Evolutionary conservation across 2,113 vertebrate species (phyloP).

Genomic region (Cepphus grylle): DNA sequence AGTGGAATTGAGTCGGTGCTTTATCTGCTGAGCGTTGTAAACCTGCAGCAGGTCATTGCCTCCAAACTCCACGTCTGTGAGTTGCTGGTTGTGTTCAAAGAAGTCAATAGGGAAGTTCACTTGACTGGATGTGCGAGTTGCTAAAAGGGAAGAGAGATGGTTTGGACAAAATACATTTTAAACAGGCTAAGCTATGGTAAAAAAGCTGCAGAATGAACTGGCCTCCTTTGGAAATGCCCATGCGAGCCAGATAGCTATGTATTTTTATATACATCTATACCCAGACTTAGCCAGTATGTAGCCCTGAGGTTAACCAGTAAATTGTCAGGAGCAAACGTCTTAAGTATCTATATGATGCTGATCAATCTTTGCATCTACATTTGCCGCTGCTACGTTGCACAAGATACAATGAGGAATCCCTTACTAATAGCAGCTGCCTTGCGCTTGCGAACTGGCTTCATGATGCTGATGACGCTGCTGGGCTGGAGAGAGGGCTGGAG

Average conservation of each 20-base stretch:
- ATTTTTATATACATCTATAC: neutral
- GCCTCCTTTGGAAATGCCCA: neutral
- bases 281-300: neutral
- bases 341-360: neutral
- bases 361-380: neutral
- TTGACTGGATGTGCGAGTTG: slow-evolving; percentile 91
- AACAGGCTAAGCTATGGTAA: neutral
- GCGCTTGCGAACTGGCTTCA: slow-evolving; percentile 97
- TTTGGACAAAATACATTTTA: neutral
- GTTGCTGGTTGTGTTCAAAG: slow-evolving; percentile 98
- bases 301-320: neutral
- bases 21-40: slow-evolving; percentile 98
- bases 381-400: neutral
- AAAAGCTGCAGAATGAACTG: neutral
- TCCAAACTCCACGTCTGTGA: slow-evolving; percentile 96
- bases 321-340: neutral
- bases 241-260: fast-evolving
- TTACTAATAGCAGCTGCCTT: slow-evolving; percentile 90
- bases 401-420: neutral
- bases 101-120: slow-evolving; percentile 99
- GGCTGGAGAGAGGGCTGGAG: slow-evolving; percentile 96
- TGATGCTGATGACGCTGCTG: slow-evolving; percentile 93
- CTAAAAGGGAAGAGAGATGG: slow-evolving; percentile 56
- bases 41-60: slow-evolving; percentile 97
- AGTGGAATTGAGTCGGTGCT: slow-evolving; percentile 96